These are phyloP conservation scores for Diglossa cyanea DNA, from an alignment of 2,797 vertebrate species.

Conservation along the genomic window DNA sequence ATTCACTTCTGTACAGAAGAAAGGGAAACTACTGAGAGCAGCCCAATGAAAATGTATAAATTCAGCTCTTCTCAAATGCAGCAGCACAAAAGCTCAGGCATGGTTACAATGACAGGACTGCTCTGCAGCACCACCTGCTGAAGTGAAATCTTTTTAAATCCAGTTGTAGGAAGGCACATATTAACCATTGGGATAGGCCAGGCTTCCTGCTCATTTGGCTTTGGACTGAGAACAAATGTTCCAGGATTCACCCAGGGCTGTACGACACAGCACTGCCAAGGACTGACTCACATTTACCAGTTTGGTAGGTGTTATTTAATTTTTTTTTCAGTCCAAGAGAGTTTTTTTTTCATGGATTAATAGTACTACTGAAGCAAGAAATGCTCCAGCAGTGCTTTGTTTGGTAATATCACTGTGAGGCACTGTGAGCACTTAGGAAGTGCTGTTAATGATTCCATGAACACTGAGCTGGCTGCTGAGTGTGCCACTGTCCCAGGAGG, in stretches of 20 bases:
- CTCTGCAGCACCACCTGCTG: slow-evolving; percentile 45
- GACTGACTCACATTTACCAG: neutral
- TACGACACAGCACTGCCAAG: neutral
- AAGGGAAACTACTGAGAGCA: neutral
- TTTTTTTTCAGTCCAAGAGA: neutral
- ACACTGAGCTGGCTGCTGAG: neutral
- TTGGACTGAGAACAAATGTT: neutral
- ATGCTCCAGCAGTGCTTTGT: neutral
- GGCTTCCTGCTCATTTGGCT: neutral
- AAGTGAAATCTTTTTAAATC: neutral
- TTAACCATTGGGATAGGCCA: neutral
- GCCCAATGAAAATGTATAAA: neutral
- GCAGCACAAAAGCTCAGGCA: neutral
- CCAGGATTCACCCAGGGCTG: neutral
- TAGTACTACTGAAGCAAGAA: neutral
- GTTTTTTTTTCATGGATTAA: neutral
- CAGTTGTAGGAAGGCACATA: neutral
- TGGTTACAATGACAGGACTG: neutral
- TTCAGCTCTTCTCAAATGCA: neutral
- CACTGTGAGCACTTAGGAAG: neutral
- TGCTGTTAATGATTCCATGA: neutral
- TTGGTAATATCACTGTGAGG: neutral
- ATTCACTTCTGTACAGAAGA: neutral
- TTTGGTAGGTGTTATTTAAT: neutral
- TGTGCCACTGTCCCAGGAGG: neutral